These are phyloP conservation scores for Apteryx owenii DNA, from an alignment of 2,113 vertebrate genomes.

Conservation along the genomic window DNA sequence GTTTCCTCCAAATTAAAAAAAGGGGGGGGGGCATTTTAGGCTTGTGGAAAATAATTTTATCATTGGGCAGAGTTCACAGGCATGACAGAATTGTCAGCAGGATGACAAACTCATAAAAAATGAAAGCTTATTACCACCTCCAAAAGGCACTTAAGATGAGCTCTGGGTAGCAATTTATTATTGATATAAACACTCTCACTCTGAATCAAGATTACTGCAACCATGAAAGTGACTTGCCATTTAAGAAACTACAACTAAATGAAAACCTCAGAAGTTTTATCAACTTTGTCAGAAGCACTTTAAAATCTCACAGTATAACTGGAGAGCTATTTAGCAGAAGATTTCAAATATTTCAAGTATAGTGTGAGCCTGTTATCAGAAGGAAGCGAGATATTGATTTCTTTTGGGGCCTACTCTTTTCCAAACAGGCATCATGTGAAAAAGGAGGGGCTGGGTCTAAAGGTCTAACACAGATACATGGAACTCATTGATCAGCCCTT, in stretches of 20 bases:
- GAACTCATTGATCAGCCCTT: not conserved
- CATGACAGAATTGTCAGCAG: not conserved
- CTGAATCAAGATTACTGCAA: not conserved
- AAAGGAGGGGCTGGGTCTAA: not conserved
- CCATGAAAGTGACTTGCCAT: not conserved
- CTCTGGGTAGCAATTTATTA: not conserved
- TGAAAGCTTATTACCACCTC: not conserved
- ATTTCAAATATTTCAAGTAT: not conserved
- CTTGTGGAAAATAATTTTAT: not conserved
- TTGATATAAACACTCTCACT: not conserved
- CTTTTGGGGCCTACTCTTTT: not conserved
- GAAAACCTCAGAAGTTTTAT: not conserved
- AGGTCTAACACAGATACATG: accelerated
- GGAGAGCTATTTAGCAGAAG: not conserved
- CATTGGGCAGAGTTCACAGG: not conserved
- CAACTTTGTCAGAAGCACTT: not conserved
- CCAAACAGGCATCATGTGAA: not conserved
- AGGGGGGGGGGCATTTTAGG: not conserved
- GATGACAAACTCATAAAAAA: not conserved
- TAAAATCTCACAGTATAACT: not conserved
- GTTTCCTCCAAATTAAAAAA: not conserved
- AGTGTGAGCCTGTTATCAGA: not conserved
- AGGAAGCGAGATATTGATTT: not conserved
- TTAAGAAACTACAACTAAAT: not conserved
- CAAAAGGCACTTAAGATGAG: not conserved